Evolutionary conservation across 1,140 invertebrate species (phyloP).

Genomic region (Drosophila sp.): DNA sequence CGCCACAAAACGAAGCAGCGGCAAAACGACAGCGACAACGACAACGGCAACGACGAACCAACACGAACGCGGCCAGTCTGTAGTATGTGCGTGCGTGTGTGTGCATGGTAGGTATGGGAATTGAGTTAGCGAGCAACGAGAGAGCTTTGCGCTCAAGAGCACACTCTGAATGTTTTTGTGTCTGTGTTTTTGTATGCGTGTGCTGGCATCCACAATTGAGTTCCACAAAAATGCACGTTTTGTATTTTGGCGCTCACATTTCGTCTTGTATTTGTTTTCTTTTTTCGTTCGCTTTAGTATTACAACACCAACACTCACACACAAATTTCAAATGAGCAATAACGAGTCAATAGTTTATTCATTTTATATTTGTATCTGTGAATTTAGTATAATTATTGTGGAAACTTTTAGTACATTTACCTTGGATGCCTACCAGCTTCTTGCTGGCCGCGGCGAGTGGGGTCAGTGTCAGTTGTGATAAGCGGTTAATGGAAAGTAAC

Average conservation of each 20-base stretch:
- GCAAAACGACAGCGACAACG: constrained; percentile 34
- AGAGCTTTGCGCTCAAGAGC: constrained; percentile 26
- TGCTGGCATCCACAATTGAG: constrained; percentile 46
- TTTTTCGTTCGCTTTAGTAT: constrained; percentile 5
- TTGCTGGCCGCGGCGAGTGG: not conserved
- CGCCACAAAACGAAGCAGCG: constrained; percentile 50
- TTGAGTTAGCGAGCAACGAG: constrained; percentile 9
- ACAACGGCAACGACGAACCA: constrained; percentile 36
- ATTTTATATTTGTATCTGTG: constrained; percentile 46
- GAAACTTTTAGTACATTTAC: constrained; percentile 23
- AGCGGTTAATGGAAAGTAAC: constrained; percentile 8
- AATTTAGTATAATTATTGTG: constrained; percentile 7
- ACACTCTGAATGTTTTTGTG: constrained; percentile 1
- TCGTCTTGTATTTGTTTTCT: constrained; percentile 21
- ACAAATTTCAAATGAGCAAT: constrained; percentile 41
- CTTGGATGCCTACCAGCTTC: not conserved
- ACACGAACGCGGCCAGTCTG: constrained; percentile 39
- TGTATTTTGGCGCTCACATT: constrained; percentile 58
- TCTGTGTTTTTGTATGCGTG: constrained; percentile 17
- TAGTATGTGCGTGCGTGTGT: not conserved
- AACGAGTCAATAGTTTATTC: constrained; percentile 45
- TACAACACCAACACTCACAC: constrained; percentile 15
- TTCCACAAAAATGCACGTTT: constrained; percentile 64
- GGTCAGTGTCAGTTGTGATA: constrained; percentile 10
- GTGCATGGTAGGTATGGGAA: constrained; percentile 11